Conservation (phyloP, 2,797 vertebrate genomes). For the Melanogrammus aeglefinus region DNA sequence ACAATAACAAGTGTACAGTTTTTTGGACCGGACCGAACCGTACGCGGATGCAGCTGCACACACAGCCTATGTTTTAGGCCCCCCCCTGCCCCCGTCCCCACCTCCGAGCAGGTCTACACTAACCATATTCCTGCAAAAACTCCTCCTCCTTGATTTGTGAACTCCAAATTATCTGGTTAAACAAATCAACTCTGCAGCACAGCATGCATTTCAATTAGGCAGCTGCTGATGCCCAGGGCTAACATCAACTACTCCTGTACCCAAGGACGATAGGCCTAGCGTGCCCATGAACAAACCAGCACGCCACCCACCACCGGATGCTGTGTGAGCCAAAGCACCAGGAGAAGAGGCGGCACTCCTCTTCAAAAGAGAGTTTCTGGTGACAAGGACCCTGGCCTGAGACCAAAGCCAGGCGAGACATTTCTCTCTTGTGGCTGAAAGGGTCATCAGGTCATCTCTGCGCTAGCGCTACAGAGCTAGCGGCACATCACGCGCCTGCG, state of each 20-base stretch:
- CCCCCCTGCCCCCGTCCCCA: conserved; percentile 43
- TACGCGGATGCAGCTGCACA: conserved; percentile 70
- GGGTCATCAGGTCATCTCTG: conserved; percentile 46
- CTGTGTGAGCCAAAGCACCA: conserved; percentile 61
- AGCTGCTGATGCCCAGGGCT: conserved; percentile 45
- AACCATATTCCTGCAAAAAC: conserved; percentile 73
- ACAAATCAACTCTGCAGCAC: conserved; percentile 53
- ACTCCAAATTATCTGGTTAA: conserved; percentile 65
- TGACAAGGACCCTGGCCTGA: conserved; percentile 57
- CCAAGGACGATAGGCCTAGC: conserved; percentile 57
- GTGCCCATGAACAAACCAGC: conserved; percentile 43
- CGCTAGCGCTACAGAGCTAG: conserved; percentile 46
- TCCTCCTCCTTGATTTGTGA: conserved; percentile 39
- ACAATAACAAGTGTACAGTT: conserved; percentile 3
- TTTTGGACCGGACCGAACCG: neutral
- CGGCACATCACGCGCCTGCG: conserved; percentile 41
- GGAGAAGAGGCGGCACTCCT: conserved; percentile 9
- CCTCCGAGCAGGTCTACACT: conserved; percentile 44
- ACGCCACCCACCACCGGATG: conserved; percentile 40
- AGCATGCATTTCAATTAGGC: conserved; percentile 45
- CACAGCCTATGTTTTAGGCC: conserved; percentile 52
- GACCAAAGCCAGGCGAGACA: conserved; percentile 49
- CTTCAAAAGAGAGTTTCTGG: conserved; percentile 44
- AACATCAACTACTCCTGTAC: conserved; percentile 35
- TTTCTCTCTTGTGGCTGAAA: conserved; percentile 41